Evolutionary conservation across 2,797 vertebrate species (phyloP).

Genomic region (Toxotes lorentzi): DNA sequence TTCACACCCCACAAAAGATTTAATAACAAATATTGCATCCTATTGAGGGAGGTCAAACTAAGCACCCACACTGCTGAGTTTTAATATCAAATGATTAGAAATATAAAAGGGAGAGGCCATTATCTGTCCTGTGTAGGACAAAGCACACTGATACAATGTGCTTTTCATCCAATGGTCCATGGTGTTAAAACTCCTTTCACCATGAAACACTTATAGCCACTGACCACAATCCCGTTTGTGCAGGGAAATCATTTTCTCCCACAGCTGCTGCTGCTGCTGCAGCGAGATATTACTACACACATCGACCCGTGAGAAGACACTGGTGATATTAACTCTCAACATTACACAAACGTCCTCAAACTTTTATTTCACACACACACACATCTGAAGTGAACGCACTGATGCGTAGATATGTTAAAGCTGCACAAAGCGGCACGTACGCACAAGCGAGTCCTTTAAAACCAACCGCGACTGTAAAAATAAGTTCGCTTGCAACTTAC

Average conservation of each 20-base stretch:
- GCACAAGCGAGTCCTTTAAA: background rate
- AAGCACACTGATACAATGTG: background rate
- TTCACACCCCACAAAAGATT: background rate
- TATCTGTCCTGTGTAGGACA: background rate
- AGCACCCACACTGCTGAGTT: background rate
- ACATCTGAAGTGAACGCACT: background rate
- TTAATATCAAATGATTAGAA: background rate
- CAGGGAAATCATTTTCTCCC: background rate
- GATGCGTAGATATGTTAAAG: background rate
- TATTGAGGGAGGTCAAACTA: background rate
- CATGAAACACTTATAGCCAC: background rate
- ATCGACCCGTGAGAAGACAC: conserved; percentile 1
- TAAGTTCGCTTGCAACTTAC: conserved; percentile 80
- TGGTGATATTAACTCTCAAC: accelerated
- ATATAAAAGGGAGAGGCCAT: background rate
- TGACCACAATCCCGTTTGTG: conserved; percentile 16
- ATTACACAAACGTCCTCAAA: background rate
- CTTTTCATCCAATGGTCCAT: background rate
- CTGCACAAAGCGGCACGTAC: conserved; percentile 3
- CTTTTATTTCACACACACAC: conserved; percentile 9
- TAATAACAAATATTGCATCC: background rate
- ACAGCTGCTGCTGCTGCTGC: conserved; percentile 34
- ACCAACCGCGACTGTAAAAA: conserved; percentile 30
- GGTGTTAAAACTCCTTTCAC: conserved; percentile 11
- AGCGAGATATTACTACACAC: background rate